phyloP scores from a whole-genome alignment of 2,113 vertebrate species.

The Charina bottae region DNA sequence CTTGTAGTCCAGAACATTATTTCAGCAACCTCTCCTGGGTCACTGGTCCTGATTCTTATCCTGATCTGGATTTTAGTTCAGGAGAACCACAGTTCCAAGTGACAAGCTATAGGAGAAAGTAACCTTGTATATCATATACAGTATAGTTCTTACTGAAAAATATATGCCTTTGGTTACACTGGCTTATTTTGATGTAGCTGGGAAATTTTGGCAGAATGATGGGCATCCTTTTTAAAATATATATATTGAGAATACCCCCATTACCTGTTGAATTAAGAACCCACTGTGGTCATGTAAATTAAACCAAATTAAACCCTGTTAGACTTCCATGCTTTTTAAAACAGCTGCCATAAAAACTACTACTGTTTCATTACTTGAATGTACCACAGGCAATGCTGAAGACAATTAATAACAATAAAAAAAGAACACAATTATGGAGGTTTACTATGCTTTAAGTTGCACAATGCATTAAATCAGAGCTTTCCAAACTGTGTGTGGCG shows the following conservation, averaged over 20 bases:
- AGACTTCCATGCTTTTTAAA: slow-evolving; percentile 20
- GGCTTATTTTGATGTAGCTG: not conserved
- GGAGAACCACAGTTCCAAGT: not conserved
- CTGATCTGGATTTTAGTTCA: not conserved
- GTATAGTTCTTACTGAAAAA: not conserved
- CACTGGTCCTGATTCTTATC: not conserved
- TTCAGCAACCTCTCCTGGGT: not conserved
- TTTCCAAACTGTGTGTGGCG: too few species aligned
- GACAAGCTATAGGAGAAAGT: not conserved
- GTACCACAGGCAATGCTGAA: not conserved
- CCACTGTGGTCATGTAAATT: slow-evolving; percentile 24
- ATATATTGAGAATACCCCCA: slow-evolving; percentile 13
- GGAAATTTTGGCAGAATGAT: slow-evolving; percentile 34
- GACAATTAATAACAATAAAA: slow-evolving; percentile 29
- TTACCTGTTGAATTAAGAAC: slow-evolving; percentile 47
- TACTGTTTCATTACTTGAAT: not conserved
- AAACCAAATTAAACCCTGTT: slow-evolving; percentile 26
- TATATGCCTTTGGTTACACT: slow-evolving; percentile 13
- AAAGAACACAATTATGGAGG: slow-evolving; percentile 9
- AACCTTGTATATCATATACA: not conserved
- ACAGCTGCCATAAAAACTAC: slow-evolving; percentile 26
- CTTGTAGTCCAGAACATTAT: not conserved
- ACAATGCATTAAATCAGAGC: not conserved
- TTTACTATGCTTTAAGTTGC: slow-evolving; percentile 18
- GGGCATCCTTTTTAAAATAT: not conserved